Evolutionary conservation across 2,113 vertebrate genomes (phyloP).

Genomic region (Bambusicola thoracicus): DNA sequence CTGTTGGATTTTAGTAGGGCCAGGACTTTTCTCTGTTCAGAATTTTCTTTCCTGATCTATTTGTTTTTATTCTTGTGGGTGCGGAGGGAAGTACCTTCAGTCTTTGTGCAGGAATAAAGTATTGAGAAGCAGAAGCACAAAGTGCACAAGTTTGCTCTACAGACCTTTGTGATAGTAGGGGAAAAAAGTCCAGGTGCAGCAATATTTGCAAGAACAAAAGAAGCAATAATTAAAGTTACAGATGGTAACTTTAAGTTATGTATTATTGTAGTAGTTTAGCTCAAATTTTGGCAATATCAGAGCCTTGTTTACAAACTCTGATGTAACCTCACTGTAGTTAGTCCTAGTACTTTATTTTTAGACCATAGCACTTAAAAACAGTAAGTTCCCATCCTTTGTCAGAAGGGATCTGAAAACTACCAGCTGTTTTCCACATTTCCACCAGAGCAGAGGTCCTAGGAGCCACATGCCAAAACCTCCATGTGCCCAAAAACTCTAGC

Average conservation of each 20-base stretch:
- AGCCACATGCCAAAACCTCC: not conserved
- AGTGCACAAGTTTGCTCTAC: not conserved
- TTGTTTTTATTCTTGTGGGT: not conserved
- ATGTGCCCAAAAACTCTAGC: no score
- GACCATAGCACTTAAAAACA: accelerated
- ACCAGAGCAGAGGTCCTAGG: not conserved
- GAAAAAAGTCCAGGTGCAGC: not conserved
- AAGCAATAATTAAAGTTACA: not conserved
- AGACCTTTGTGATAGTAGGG: not conserved
- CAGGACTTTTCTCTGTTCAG: not conserved
- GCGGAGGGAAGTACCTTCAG: not conserved
- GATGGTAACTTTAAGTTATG: not conserved
- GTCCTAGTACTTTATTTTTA: not conserved
- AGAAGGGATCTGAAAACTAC: not conserved
- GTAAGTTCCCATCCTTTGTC: not conserved
- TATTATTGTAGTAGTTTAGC: not conserved
- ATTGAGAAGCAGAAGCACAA: not conserved
- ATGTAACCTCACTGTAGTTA: not conserved
- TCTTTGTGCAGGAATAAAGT: not conserved
- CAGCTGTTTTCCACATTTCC: not conserved
- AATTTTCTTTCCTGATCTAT: not conserved
- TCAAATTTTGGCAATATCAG: not conserved
- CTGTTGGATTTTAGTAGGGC: not conserved
- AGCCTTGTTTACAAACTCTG: not conserved
- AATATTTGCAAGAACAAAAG: not conserved